Evolutionary conservation across 2,113 vertebrate genomes (phyloP), one percentile per base, ranked within the genome.

Genomic region (Garra rufa): DNA sequence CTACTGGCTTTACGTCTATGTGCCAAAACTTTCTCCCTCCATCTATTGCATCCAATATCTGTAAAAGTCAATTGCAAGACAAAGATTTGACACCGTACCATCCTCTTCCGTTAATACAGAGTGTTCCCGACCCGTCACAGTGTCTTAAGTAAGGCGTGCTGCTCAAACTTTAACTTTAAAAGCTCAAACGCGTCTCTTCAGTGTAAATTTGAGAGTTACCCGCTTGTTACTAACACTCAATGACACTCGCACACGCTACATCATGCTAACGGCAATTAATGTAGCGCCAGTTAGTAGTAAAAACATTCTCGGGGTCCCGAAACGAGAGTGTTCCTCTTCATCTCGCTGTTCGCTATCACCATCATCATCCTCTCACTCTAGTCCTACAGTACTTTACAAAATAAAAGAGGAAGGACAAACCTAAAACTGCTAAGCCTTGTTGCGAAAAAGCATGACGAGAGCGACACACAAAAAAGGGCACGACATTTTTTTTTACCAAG

Each of bases 291-390:
- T 67, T 34, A 59, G 67, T 86, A 61, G 76, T 67, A 24, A 67
- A 83, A 83, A 77, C 81, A 90, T 70, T 19, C 21, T 46, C 34
- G 73, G 46, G 83, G 85, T 87, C 87, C 85, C 80, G 70, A 80
- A 85, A 89, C 82, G 83, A 85, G 73, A 86, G 82, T 90, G 86
- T 85, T 92, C 92, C 80, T 90, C 94, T 88, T 94, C 94, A 83
- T 90, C 93, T 88, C 89, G 91, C 87, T 92, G 90, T 86, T 92
- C 90, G 88, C 85, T 89, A 84, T 88, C 92, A 90, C 89, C 88
- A 89, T 87, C 87, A 44, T 91, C 91, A 90, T 91, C 92, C 81
- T 92, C 92, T 87, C 93, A 65, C 76, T 88, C 87, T 86, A 87
- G 87, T 85, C 86, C 82, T 70, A 81, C 86, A 86, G 74, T 85